Evolutionary conservation across 1,140 invertebrate species (phyloP).

Genomic region (Drosophila tropicalis): DNA sequence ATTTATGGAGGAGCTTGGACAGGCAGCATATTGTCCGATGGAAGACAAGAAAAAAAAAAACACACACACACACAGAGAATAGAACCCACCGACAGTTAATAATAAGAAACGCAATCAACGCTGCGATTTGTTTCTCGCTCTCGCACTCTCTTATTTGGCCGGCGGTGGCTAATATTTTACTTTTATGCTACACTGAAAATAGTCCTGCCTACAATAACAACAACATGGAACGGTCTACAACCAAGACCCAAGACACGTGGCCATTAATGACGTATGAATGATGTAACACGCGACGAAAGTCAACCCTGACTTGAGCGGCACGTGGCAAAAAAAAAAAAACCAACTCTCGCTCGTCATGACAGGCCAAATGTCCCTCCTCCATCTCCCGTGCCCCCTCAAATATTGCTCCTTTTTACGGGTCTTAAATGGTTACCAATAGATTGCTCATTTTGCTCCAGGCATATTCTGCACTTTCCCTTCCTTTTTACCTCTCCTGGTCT

Average conservation of each 20-base stretch:
- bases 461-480: conserved; percentile 17
- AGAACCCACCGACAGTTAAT: conserved; percentile 75
- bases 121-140: conserved; percentile 76
- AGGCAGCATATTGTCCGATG: conserved; percentile 70
- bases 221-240: conserved; percentile 25
- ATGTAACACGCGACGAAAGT: conserved; percentile 82
- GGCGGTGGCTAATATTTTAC: conserved; percentile 62
- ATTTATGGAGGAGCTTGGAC: conserved; percentile 31
- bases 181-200: conserved; percentile 62
- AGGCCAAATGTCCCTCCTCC: conserved; percentile 47
- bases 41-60: background rate
- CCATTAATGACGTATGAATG: conserved; percentile 83
- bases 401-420: conserved; percentile 56
- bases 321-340: conserved; percentile 46
- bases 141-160: conserved; percentile 24
- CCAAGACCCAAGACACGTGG: conserved; percentile 65
- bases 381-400: conserved; percentile 14
- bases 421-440: conserved; percentile 59
- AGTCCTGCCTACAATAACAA: conserved; percentile 75
- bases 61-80: background rate
- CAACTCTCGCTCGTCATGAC: conserved; percentile 62
- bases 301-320: conserved; percentile 54
- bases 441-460: conserved; percentile 70
- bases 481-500: conserved; percentile 20
- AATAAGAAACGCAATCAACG: conserved; percentile 82